Conservation (phyloP, 2,797 vertebrate genomes). For the Cossypha caffra region DNA sequence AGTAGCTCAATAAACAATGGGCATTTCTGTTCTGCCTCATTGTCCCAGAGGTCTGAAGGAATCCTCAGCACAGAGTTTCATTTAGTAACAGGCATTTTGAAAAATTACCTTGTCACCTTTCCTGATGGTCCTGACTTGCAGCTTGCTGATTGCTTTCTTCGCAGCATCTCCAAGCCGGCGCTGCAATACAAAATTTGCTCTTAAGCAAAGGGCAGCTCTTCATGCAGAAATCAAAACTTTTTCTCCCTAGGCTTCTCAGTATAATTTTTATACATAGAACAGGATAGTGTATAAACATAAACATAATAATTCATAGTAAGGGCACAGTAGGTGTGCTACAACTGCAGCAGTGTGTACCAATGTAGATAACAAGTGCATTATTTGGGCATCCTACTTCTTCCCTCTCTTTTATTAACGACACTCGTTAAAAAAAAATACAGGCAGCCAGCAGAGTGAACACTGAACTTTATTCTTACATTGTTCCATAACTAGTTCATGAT, state of each 20-base stretch:
- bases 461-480: not conserved
- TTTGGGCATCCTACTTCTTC: not conserved
- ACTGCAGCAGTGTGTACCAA: not conserved
- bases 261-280: not conserved
- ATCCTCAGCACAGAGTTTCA: not conserved
- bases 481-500: not conserved
- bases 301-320: not conserved
- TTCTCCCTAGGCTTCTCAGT: not conserved
- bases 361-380: not conserved
- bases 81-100: conserved; percentile 11
- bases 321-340: not conserved
- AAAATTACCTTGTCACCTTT: conserved; percentile 94
- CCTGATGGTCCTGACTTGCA: conserved; percentile 94
- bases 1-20: not conserved
- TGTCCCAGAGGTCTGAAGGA: not conserved
- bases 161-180: conserved; percentile 96
- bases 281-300: not conserved
- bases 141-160: conserved; percentile 97
- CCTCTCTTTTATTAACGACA: not conserved
- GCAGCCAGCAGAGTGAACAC: not conserved
- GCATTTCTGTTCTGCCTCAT: not conserved
- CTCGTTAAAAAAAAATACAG: not conserved
- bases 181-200: conserved; percentile 76
- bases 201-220: conserved; percentile 23
- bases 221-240: not conserved